Evolutionary conservation across 2,888 invertebrate species (phyloP).

Genomic region (Ischnura elegans): DNA sequence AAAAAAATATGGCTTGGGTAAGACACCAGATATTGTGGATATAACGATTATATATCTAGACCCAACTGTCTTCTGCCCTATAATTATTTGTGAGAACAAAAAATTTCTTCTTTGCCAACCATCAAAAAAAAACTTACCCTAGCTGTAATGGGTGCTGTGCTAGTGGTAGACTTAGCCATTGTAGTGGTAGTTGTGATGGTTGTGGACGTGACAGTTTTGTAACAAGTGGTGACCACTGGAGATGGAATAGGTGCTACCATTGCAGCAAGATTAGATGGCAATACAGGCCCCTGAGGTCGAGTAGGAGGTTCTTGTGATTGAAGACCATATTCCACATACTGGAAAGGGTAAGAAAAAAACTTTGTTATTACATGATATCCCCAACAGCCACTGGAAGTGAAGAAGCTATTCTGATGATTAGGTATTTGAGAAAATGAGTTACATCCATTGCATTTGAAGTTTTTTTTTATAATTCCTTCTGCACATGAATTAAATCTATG

Average conservation of each 20-base stretch:
- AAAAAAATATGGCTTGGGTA: no score
- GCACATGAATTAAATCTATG: no score
- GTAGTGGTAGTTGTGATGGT: conserved; percentile 76
- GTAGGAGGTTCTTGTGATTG: conserved; percentile 94
- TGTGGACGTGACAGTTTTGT: conserved; percentile 78
- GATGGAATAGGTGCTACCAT: conserved; percentile 81
- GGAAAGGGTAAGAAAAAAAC: conserved; percentile 66
- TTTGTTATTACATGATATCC: no score
- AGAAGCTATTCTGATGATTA: no score
- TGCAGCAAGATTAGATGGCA: conserved; percentile 83
- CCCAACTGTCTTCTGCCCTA: no score
- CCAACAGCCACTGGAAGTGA: no score
- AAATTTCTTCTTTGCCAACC: background rate
- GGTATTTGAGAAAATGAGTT: no score
- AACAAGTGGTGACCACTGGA: conserved; percentile 78
- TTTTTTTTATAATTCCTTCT: no score
- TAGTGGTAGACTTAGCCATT: conserved; percentile 80
- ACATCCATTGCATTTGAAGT: no score
- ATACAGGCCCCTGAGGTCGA: conserved; percentile 86
- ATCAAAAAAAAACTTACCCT: conserved; percentile 77
- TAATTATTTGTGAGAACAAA: no score
- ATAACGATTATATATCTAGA: background rate
- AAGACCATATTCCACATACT: conserved; percentile 94
- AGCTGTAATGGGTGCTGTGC: conserved; percentile 80
- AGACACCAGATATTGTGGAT: background rate